Conservation (phyloP, 2,888 invertebrate genomes). For the Gasteruption jaculator region DNA sequence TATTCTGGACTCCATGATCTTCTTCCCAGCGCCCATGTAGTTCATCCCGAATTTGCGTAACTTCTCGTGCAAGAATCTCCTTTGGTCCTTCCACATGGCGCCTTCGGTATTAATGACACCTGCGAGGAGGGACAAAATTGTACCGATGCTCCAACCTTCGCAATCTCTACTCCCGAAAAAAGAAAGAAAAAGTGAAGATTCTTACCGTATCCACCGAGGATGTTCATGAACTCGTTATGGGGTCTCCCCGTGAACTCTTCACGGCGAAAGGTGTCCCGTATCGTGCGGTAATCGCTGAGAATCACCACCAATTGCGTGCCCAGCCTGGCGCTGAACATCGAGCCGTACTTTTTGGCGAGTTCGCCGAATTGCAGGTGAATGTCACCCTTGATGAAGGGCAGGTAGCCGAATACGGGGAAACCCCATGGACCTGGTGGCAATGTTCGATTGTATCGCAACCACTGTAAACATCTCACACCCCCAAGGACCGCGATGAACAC, state of each 20-base stretch:
- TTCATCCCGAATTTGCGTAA: slow-evolving; percentile 85
- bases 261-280: slow-evolving; percentile 78
- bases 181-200: slow-evolving; percentile 27
- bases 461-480: slow-evolving; percentile 46
- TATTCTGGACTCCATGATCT: slow-evolving; percentile 78
- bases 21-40: slow-evolving; percentile 74
- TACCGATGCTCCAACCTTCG: slow-evolving; percentile 7
- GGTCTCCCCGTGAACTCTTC: slow-evolving; percentile 88
- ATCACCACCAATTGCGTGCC: slow-evolving; percentile 82
- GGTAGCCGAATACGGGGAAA: slow-evolving; percentile 76
- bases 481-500: slow-evolving; percentile 54
- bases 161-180: not conserved
- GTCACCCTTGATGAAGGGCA: slow-evolving; percentile 73
- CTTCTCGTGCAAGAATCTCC: slow-evolving; percentile 81
- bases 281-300: slow-evolving; percentile 79
- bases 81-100: slow-evolving; percentile 84
- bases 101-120: slow-evolving; percentile 89
- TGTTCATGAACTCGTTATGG: slow-evolving; percentile 78
- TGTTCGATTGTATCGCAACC: slow-evolving; percentile 45
- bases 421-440: slow-evolving; percentile 89
- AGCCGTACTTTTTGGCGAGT: slow-evolving; percentile 73
- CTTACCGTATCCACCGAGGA: slow-evolving; percentile 87
- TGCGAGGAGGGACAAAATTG: slow-evolving; percentile 44
- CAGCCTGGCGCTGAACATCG: slow-evolving; percentile 74
- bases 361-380: slow-evolving; percentile 74